phyloP scores from a whole-genome alignment of 1,140 invertebrate genomes.

The Conus ventricosus region DNA sequence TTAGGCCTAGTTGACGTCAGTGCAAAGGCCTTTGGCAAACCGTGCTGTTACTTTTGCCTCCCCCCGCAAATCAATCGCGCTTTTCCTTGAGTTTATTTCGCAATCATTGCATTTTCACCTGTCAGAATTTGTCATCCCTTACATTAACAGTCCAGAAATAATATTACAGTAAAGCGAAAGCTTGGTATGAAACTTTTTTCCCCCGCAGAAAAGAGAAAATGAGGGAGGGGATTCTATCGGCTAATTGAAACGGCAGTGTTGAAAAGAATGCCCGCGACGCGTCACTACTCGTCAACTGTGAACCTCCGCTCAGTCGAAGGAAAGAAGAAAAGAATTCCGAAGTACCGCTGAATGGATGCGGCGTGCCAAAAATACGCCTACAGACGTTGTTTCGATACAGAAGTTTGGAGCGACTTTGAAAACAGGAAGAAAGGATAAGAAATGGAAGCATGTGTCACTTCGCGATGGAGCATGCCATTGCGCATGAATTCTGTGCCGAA shows the following conservation, averaged over 20 bases:
- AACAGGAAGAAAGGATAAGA: slow-evolving; percentile 28
- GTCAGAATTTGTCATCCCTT: background rate
- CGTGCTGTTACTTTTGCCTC: slow-evolving; percentile 56
- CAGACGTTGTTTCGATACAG: slow-evolving; percentile 41
- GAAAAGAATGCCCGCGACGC: slow-evolving; percentile 73
- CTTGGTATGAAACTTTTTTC: background rate
- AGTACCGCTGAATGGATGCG: slow-evolving; percentile 46
- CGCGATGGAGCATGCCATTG: slow-evolving; percentile 48
- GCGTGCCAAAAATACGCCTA: slow-evolving; percentile 45
- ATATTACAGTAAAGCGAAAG: background rate
- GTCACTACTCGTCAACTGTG: slow-evolving; percentile 63
- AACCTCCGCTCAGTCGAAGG: slow-evolving; percentile 66
- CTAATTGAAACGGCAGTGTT: slow-evolving; percentile 72
- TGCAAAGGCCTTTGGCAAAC: slow-evolving; percentile 65
- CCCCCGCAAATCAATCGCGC: slow-evolving; percentile 25
- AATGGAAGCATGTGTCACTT: slow-evolving; percentile 35
- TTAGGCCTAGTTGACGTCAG: slow-evolving; percentile 65
- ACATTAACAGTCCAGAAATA: background rate
- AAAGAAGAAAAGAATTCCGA: slow-evolving; percentile 68
- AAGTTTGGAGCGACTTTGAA: slow-evolving; percentile 34
- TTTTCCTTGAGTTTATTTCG: background rate
- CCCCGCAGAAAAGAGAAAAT: slow-evolving; percentile 2
- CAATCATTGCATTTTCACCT: background rate
- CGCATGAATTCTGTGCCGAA: slow-evolving; percentile 62
- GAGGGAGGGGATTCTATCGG: slow-evolving; percentile 52